Evolutionary conservation across 2,888 invertebrate species (phyloP).

Genomic region (Megastigmus dorsalis): DNA sequence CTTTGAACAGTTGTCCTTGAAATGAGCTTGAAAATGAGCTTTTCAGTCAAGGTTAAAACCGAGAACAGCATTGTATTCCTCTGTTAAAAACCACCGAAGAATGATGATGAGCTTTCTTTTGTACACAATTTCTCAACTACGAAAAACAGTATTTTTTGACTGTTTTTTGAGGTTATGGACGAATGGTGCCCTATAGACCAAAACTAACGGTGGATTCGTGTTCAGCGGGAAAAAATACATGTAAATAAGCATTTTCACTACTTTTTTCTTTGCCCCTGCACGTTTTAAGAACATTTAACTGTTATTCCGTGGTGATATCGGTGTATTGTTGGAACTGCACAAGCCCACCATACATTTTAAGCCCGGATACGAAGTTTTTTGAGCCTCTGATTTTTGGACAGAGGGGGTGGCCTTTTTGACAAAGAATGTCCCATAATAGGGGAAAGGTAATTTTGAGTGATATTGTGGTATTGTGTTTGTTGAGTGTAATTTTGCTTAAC

Average conservation of each 20-base stretch:
- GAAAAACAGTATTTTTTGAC: not conserved
- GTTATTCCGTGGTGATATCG: too few species aligned
- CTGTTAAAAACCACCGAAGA: slow-evolving; percentile 1
- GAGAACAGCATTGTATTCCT: slow-evolving; percentile 5
- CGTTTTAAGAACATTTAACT: too few species aligned
- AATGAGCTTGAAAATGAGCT: too few species aligned
- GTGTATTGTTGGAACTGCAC: too few species aligned
- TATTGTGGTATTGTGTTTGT: too few species aligned
- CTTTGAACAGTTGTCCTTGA: slow-evolving; percentile 8
- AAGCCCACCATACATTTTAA: not conserved
- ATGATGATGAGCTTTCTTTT: not conserved
- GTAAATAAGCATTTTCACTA: not conserved
- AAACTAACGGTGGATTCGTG: slow-evolving; percentile 2
- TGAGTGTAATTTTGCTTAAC: too few species aligned
- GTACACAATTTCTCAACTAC: not conserved
- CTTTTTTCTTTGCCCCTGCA: not conserved
- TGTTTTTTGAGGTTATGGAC: not conserved
- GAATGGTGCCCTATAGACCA: too few species aligned
- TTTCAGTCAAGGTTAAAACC: too few species aligned
- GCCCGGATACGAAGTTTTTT: not conserved
- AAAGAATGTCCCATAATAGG: too few species aligned
- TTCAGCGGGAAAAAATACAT: not conserved
- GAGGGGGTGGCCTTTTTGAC: too few species aligned
- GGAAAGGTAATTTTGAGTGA: too few species aligned
- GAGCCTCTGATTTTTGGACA: not conserved